Evolutionary conservation across 2,797 vertebrate genomes (phyloP), one percentile per base, ranked within the genome.

Genomic region (Centroberyx gerrardi): DNA sequence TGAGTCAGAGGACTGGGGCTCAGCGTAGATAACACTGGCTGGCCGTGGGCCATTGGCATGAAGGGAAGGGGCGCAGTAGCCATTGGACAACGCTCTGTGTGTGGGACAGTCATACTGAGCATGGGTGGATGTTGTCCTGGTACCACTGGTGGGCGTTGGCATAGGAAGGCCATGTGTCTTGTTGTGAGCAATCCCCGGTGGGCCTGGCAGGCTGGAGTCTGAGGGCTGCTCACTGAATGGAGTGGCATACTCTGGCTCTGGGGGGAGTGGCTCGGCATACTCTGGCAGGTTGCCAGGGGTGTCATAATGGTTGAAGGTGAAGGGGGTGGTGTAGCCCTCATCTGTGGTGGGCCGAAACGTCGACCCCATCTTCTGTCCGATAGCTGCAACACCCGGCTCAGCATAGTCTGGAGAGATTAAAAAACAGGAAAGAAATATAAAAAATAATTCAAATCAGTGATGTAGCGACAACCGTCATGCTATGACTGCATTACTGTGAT

Each of bases 211-310:
- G 53, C 18, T 59, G 54, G 74, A 56, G 44, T 96, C 94, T 0
- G 66, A 52, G 1, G 70, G 64, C 74, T 82, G 93, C 33, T 97
- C 97, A 0, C 81, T 31, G 81, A 97, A 97, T 0, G 97, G 97
- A 0, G 94, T 97, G 64, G 97, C 97, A 0, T 97, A 97, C 74
- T 97, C 96, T 0, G 96, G 96, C 86, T 97, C 96, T 0, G 94
- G 94, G 0, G 94, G 95, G 68, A 97, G 92, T 0, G 96, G 97
- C 83, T 97, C 94, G 0, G 96, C 94, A 0, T 97, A 97, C 68
- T 96, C 96, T 0, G 96, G 95, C 48, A 93, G 71, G 68, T 87
- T 89, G 6, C 93, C 94, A 0, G 96, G 96, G 1, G 94, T 89
- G 28, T 96, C 94, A 0, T 97, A 97, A 80, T 96, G 96, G 86